Conservation (phyloP, 1,140 invertebrate species). For the Drosophila athabasca region DNA sequence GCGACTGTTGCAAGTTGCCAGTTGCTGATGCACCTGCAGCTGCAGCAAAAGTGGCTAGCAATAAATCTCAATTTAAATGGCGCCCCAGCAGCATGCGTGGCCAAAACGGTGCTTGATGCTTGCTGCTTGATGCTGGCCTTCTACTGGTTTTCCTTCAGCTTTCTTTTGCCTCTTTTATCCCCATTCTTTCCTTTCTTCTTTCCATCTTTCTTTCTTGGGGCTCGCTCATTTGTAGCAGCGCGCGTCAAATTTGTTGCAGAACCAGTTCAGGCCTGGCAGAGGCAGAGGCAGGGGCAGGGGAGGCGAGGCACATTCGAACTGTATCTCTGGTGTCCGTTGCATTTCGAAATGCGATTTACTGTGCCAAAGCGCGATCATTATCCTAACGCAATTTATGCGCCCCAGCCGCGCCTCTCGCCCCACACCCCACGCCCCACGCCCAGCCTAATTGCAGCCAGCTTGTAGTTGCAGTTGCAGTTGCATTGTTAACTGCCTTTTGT, state of each 20-base stretch:
- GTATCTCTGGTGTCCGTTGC: slow-evolving; percentile 72
- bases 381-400: slow-evolving; percentile 83
- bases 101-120: slow-evolving; percentile 69
- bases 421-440: slow-evolving; percentile 54
- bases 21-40: slow-evolving; percentile 63
- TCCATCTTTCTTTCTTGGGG: slow-evolving; percentile 24
- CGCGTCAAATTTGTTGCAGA: slow-evolving; percentile 79
- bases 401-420: slow-evolving; percentile 42
- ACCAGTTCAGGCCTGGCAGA: slow-evolving; percentile 58
- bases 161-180: slow-evolving; percentile 31
- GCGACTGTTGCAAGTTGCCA: slow-evolving; percentile 45
- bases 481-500: slow-evolving; percentile 47
- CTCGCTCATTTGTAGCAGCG: slow-evolving; percentile 72
- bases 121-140: slow-evolving; percentile 56
- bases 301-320: slow-evolving; percentile 58
- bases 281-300: too few relatives aligned
- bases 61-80: slow-evolving; percentile 84
- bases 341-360: slow-evolving; percentile 77
- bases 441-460: slow-evolving; percentile 72
- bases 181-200: slow-evolving; percentile 4
- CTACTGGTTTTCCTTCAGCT: slow-evolving; percentile 74
- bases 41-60: slow-evolving; percentile 58
- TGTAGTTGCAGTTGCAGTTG: slow-evolving; percentile 44
- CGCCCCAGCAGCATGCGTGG: slow-evolving; percentile 82
- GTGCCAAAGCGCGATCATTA: slow-evolving; percentile 82